Base-by-base conservation (phyloP, 2,888 invertebrate genomes). In the Tipula unca region DNA sequence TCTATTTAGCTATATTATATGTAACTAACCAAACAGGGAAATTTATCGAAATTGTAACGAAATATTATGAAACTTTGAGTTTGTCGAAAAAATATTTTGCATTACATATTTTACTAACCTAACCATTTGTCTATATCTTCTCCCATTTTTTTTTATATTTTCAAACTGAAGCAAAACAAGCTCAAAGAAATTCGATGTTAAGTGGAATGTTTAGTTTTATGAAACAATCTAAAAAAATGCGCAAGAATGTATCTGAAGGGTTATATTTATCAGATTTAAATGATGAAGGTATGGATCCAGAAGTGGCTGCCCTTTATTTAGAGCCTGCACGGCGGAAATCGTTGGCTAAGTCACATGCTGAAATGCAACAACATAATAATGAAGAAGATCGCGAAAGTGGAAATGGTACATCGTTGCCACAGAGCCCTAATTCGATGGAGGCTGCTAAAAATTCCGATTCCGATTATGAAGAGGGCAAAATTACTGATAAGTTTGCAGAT, bases 311-410 rank as follows among this genome's bases (percentile, higher is more conserved):
- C 89, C 92, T 98, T 88, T 96, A 98, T 92, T 94, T 99, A 91
- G 94, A 96, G 88, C 90, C 93, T 17, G 88, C 88, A 3, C 87
- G 87, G 10, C 86, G 86, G 48, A 87, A 86, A 20, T 85, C 86
- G n/a, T 42, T 86, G 54, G 87, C 86, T 82, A 29, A 82, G n/a
- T 36, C 32, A 36, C 83, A 82, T 29, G 29, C 29, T 3, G 35
- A 85, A 32, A 48, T 14, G 32, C 29, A 85, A 29, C 32, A 29
- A 32, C 84, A 85, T 85, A 54, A 29, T 17, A 87, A 95, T 87
- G 98, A 98, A 88, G 97, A 97, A 90, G 99, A 99, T 92, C 95
- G 96, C 87, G 98, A 99, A 91, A 98, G 98, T 87, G 99, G 99
- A 87, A 98, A 98, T 90, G 99, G 99, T 82, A 96, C 97, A 54